Conservation (phyloP, 2,888 invertebrate species). For the Eupithecia inturbata region DNA sequence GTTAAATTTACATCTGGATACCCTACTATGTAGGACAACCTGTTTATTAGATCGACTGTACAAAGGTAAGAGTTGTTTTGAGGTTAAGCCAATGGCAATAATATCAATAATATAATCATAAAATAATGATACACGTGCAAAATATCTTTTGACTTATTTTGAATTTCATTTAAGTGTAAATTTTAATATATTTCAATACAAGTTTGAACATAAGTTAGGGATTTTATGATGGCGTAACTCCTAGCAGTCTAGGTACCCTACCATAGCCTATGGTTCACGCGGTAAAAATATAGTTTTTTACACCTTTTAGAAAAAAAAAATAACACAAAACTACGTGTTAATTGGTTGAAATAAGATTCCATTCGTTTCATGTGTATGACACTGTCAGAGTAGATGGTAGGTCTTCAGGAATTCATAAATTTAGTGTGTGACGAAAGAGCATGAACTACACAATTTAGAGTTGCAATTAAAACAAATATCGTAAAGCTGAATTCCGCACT, state of each 20-base stretch:
- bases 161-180: neutral
- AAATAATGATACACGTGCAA: conserved; percentile 14
- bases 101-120: too few relatives aligned
- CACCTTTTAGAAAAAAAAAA: neutral
- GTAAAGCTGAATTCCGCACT: conserved; percentile 30
- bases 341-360: neutral
- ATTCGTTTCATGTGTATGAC: neutral
- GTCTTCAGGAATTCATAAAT: neutral
- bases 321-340: neutral
- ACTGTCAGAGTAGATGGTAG: too few relatives aligned
- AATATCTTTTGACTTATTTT: neutral
- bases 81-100: conserved; percentile 9
- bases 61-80: conserved; percentile 6
- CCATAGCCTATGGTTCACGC: neutral
- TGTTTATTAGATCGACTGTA: neutral
- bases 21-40: neutral
- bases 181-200: neutral
- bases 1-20: too few relatives aligned
- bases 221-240: neutral
- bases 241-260: neutral
- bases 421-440: neutral
- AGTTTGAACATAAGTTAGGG: neutral
- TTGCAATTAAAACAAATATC: conserved; percentile 29
- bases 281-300: neutral
- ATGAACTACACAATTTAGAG: conserved; percentile 11